Base-by-base conservation (phyloP, 1,140 invertebrate genomes). In the Trichogramma pretiosum region DNA sequence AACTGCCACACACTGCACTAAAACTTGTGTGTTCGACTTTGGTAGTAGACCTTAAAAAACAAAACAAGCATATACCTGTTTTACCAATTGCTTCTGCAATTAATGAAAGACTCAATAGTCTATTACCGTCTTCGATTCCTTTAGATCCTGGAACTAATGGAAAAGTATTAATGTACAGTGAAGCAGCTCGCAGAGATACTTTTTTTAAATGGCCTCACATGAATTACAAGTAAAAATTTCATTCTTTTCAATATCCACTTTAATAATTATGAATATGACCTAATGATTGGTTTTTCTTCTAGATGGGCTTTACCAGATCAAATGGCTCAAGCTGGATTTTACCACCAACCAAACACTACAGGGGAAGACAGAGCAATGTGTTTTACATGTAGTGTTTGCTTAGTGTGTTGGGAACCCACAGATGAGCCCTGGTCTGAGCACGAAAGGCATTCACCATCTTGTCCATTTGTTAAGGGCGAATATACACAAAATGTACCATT, bases 341-440 rank as follows among this genome's bases (percentile, higher is more conserved):
- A 93, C 70, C 89, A 94, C 64, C 88, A 93, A 61, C 91, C 91
- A 1, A 91, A 88, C 48, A 75, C 84, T 7, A 82, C 80, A 18
- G 89, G 89, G 3, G 89, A 93, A 63, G 93, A 96, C 67, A 75
- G 91, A 49, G 90, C 90, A 1, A 90, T 95, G 84, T 96, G 93
- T 64, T 96, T 95, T 64, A 91, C 87, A 0, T 96, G 93, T 67
- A 88, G 84, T 57, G 87, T 94, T 3, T 93, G 89, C 60, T 74
- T 95, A 4, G 89, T 95, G 1, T 93, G 87, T 70, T 96, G 93
- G 93, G 93, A 96, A 69, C 88, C 90, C 47, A 92, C 88, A 0
- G 92, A 95, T 73, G 91, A 95, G 67, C 93, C 92, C 1, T 95
- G 89, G 89, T 92, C 91, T 54, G 91, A 96, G 65, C 91, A 95